phyloP scores from a whole-genome alignment of 2,888 invertebrate species.

The Yponomeuta sedellus region DNA sequence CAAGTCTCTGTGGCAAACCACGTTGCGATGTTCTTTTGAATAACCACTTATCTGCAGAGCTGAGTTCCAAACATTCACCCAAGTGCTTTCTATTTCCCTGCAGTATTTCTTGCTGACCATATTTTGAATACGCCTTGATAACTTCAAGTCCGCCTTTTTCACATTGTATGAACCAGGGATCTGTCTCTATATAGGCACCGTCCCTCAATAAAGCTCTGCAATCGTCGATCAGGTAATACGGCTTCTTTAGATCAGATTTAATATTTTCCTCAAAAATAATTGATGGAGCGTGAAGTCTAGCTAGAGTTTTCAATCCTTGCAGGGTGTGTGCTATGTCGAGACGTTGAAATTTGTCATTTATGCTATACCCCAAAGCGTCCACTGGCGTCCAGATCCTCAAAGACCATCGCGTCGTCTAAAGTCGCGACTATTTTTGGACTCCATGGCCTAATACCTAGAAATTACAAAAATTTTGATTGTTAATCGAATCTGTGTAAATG shows the following conservation, averaged over 20 bases:
- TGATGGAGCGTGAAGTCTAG: conserved; percentile 69
- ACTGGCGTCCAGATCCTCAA: conserved; percentile 65
- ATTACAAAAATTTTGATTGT: not conserved
- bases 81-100: conserved; percentile 39
- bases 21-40: conserved; percentile 58
- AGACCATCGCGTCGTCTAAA: conserved; percentile 50
- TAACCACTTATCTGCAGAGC: conserved; percentile 38
- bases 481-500: not conserved
- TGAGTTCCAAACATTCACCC: conserved; percentile 46
- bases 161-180: conserved; percentile 56
- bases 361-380: conserved; percentile 41
- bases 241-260: conserved; percentile 36
- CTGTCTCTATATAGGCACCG: conserved; percentile 42
- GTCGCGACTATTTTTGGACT: conserved; percentile 43
- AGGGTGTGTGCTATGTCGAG: conserved; percentile 66
- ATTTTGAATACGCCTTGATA: conserved; percentile 48
- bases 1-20: conserved; percentile 77
- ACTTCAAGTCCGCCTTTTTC: conserved; percentile 51
- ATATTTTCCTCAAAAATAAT: conserved; percentile 68
- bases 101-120: conserved; percentile 31
- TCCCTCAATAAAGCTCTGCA: conserved; percentile 36
- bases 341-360: conserved; percentile 46
- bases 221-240: conserved; percentile 42
- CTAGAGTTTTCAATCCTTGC: conserved; percentile 59
- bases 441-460: conserved; percentile 50